Percentiles rank a stretch among this genome's conserved stretches.
These are phyloP conservation scores for Peromyscus nudipes DNA, from an alignment of 2,797 vertebrate species.

Conservation along the genomic window DNA sequence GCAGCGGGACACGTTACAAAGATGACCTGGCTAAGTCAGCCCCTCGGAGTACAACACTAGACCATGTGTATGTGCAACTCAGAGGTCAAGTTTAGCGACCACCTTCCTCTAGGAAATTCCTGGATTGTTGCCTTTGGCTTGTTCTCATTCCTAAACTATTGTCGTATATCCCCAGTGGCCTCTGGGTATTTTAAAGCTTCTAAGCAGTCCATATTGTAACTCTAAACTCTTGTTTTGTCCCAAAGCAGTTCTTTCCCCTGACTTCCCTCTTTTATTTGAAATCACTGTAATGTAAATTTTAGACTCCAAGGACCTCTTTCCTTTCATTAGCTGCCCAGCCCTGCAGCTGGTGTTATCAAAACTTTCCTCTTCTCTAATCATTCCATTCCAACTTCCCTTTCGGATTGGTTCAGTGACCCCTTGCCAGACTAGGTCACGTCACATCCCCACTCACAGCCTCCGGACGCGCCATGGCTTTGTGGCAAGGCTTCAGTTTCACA, in stretches of 20 bases:
- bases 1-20: not conserved
- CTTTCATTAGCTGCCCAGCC: not conserved
- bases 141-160: not conserved
- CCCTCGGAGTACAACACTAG: not conserved
- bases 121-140: not conserved
- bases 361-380: not conserved
- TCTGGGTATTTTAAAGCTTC: not conserved
- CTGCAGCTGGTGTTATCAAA: slow-evolving; percentile 32
- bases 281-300: slow-evolving; percentile 22
- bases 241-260: not conserved
- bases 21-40: not conserved
- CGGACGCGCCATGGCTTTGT: not conserved
- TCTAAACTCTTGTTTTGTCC: not conserved
- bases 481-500: not conserved
- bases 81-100: not conserved
- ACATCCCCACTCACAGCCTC: not conserved
- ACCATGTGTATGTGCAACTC: not conserved
- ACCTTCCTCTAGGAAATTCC: not conserved
- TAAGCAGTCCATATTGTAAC: not conserved
- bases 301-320: not conserved
- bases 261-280: slow-evolving; percentile 16
- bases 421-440: not conserved
- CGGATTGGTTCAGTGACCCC: not conserved
- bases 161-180: not conserved
- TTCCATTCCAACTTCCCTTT: not conserved